These are phyloP conservation scores for Drosophila subquinaria DNA, from an alignment of 2,888 invertebrate species.

Conservation along the genomic window DNA sequence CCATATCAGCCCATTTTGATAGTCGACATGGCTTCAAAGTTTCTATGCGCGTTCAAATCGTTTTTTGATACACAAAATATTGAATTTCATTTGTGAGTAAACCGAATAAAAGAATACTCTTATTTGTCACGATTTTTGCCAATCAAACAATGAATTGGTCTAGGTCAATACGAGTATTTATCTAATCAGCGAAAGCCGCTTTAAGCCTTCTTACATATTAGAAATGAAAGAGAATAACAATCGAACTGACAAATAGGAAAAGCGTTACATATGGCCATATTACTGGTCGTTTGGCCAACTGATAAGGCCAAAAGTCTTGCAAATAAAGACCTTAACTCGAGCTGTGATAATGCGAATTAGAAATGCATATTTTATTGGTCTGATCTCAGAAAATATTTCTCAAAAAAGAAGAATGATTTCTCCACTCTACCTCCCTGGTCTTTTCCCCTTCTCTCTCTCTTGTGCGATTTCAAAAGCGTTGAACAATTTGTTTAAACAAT, in stretches of 20 bases:
- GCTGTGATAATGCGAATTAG: slow-evolving; percentile 15
- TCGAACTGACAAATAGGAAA: slow-evolving; percentile 1
- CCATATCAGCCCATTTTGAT: slow-evolving; percentile 24
- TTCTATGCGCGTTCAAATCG: slow-evolving; percentile 47
- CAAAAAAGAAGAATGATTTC: slow-evolving; percentile 5
- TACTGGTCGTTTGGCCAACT: not conserved
- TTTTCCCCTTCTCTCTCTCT: not conserved
- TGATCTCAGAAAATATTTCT: slow-evolving; percentile 16
- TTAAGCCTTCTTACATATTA: slow-evolving; percentile 14
- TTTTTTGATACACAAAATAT: slow-evolving; percentile 66
- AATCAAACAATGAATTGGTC: slow-evolving; percentile 37
- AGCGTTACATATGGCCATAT: slow-evolving; percentile 12
- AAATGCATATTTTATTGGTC: slow-evolving; percentile 32
- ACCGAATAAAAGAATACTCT: slow-evolving; percentile 2
- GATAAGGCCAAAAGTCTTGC: slow-evolving; percentile 18
- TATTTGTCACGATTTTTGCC: not conserved
- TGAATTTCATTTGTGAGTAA: slow-evolving; percentile 50
- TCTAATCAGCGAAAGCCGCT: slow-evolving; percentile 48
- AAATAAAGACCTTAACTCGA: not conserved
- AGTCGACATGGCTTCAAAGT: slow-evolving; percentile 36
- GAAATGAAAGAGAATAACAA: not conserved
- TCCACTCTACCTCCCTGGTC: not conserved
- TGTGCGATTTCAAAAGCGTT: slow-evolving; percentile 12
- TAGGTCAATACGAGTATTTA: slow-evolving; percentile 53
- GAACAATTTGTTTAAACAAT: slow-evolving; percentile 72